Evolutionary conservation across 2,113 vertebrate genomes (phyloP).

Genomic region (Poeciliopsis occidentalis): DNA sequence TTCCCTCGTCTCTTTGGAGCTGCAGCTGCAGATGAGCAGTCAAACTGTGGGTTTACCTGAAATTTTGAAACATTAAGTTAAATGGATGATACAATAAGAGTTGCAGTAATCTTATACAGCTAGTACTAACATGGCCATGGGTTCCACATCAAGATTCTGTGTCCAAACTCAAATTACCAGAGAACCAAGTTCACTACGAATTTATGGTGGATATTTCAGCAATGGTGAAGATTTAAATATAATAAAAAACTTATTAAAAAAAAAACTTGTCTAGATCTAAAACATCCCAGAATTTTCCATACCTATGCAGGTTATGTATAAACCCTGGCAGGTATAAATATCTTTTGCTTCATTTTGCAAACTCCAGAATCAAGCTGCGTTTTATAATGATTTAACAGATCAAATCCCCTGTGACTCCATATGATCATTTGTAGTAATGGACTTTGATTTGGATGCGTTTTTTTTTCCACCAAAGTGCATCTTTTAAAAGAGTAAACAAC

Average conservation of each 20-base stretch:
- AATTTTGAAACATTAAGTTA: slow-evolving; percentile 7
- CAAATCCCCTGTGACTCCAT: not conserved
- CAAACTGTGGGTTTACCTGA: slow-evolving; percentile 89
- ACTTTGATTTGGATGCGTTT: not conserved
- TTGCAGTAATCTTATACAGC: not conserved
- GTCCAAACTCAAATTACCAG: not conserved
- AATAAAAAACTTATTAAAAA: not conserved
- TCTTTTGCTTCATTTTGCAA: not conserved
- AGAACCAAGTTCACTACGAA: not conserved
- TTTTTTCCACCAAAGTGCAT: too few relatives aligned
- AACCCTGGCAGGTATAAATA: too few relatives aligned
- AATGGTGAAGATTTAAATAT: not conserved
- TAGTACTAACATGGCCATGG: not conserved
- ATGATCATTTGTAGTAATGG: not conserved
- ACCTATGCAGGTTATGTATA: too few relatives aligned
- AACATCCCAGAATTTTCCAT: too few relatives aligned
- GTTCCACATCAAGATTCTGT: not conserved
- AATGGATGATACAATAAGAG: not conserved
- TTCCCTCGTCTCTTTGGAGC: slow-evolving; percentile 40
- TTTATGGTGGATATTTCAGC: not conserved
- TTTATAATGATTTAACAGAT: not conserved
- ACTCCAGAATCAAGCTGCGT: not conserved
- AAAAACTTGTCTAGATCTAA: too few relatives aligned
- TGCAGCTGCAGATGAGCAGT: slow-evolving; percentile 44
- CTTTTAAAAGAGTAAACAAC: too few relatives aligned